Evolutionary conservation across 2,113 vertebrate genomes (phyloP).

Genomic region (Scortum barcoo): DNA sequence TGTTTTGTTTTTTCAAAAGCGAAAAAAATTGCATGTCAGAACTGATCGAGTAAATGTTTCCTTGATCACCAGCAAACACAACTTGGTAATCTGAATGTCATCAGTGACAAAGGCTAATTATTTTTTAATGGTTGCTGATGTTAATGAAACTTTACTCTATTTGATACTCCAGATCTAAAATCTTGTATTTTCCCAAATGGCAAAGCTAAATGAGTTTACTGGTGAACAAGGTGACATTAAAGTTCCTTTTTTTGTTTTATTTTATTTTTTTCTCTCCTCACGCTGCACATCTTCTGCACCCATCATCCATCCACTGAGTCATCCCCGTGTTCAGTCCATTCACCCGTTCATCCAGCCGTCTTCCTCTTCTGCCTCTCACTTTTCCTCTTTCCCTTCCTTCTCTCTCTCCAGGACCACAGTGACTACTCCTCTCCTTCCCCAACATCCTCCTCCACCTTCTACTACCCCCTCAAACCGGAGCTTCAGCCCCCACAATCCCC

Average conservation of each 20-base stretch:
- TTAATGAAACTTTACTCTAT: neutral
- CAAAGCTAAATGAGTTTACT: neutral
- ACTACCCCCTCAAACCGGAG: slow-evolving; percentile 66
- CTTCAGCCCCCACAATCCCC: slow-evolving; percentile 73
- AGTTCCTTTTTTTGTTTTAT: neutral
- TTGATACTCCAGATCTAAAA: neutral
- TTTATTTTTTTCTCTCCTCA: neutral
- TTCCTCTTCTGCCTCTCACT: slow-evolving; percentile 16
- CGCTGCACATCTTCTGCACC: neutral
- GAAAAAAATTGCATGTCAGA: neutral
- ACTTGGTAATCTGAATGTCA: neutral
- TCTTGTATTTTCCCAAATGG: neutral
- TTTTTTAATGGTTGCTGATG: too few relatives aligned
- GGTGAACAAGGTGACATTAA: neutral
- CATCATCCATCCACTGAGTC: slow-evolving; percentile 8
- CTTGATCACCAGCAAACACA: slow-evolving; percentile 11
- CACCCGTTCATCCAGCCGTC: slow-evolving; percentile 1
- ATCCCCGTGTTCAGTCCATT: neutral
- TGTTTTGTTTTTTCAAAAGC: neutral
- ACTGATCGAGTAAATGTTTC: neutral
- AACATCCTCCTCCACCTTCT: slow-evolving; percentile 75
- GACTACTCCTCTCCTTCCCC: slow-evolving; percentile 68
- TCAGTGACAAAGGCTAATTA: neutral
- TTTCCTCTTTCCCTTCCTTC: neutral
- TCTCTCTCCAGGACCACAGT: slow-evolving; percentile 88